Percentiles rank a stretch among this genome's conserved stretches.
phyloP scores from a whole-genome alignment of 2,113 vertebrate species.

The Dicaeum eximium region DNA sequence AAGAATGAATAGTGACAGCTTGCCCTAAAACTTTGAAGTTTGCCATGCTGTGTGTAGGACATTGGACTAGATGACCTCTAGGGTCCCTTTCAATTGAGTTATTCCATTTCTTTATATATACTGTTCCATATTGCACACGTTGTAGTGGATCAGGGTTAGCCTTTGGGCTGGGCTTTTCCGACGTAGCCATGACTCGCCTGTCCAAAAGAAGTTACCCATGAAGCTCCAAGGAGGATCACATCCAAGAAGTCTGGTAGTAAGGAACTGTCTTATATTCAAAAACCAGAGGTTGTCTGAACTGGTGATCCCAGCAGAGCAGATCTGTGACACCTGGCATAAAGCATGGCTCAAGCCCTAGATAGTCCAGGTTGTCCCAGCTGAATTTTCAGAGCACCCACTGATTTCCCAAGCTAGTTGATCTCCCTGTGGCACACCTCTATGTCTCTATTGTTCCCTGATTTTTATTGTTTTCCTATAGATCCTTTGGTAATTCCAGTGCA shows the following conservation, averaged over 20 bases:
- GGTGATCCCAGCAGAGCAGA: neutral
- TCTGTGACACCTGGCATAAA: neutral
- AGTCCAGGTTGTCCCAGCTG: neutral
- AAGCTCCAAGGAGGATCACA: neutral
- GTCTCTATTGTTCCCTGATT: neutral
- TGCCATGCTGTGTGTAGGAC: neutral
- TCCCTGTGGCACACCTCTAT: neutral
- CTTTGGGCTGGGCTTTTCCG: neutral
- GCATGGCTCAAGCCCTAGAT: neutral
- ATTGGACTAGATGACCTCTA: neutral
- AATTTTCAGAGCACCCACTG: neutral
- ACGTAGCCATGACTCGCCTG: neutral
- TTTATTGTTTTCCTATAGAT: neutral
- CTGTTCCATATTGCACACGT: neutral
- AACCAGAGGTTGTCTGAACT: neutral
- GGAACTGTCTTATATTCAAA: neutral
- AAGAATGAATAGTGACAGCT: neutral
- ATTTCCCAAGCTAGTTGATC: neutral
- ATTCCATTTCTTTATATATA: too few relatives aligned
- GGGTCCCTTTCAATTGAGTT: neutral
- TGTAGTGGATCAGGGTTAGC: neutral
- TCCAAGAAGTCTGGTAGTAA: neutral
- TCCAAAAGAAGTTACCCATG: neutral
- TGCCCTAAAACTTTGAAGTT: neutral
- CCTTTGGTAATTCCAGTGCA: neutral